Conservation (phyloP, 2,888 invertebrate genomes). For the Leptothorax acervorum region DNA sequence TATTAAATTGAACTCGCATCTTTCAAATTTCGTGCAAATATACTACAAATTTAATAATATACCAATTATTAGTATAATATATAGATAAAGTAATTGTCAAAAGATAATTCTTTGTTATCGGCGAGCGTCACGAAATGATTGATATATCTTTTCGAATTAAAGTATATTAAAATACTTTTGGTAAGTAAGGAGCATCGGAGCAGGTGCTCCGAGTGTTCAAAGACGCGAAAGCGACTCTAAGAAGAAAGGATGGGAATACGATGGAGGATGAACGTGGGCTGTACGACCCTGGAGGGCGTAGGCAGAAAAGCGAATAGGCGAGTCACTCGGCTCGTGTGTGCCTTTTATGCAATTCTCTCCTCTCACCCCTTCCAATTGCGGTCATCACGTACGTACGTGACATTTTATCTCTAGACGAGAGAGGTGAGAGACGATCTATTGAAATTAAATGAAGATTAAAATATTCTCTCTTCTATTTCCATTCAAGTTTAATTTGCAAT, state of each 20-base stretch:
- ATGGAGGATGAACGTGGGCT: slow-evolving; percentile 69
- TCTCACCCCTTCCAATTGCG: slow-evolving; percentile 73
- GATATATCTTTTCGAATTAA: background rate
- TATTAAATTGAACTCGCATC: background rate
- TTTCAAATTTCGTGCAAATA: background rate
- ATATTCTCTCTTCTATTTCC: background rate
- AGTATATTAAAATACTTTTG: background rate
- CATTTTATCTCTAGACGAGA: slow-evolving; percentile 57
- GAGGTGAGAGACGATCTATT: slow-evolving; percentile 57
- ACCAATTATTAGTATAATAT: background rate
- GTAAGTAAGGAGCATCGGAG: slow-evolving; percentile 11
- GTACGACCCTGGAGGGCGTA: slow-evolving; percentile 79
- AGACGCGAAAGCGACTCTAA: slow-evolving; percentile 57
- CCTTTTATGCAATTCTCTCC: slow-evolving; percentile 78
- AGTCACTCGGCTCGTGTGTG: slow-evolving; percentile 71
- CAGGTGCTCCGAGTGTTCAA: slow-evolving; percentile 29
- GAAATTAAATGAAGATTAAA: slow-evolving; percentile 39
- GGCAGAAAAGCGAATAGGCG: slow-evolving; percentile 76
- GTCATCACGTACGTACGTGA: slow-evolving; percentile 75
- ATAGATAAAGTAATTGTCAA: background rate
- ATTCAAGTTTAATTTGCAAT: background rate
- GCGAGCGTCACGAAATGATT: background rate
- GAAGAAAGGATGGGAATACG: slow-evolving; percentile 17
- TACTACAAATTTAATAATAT: background rate
- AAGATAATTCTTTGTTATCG: background rate